Evolutionary conservation across 2,888 invertebrate genomes (phyloP), one percentile per base, ranked within the genome.

Genomic region (Rhingia rostrata): DNA sequence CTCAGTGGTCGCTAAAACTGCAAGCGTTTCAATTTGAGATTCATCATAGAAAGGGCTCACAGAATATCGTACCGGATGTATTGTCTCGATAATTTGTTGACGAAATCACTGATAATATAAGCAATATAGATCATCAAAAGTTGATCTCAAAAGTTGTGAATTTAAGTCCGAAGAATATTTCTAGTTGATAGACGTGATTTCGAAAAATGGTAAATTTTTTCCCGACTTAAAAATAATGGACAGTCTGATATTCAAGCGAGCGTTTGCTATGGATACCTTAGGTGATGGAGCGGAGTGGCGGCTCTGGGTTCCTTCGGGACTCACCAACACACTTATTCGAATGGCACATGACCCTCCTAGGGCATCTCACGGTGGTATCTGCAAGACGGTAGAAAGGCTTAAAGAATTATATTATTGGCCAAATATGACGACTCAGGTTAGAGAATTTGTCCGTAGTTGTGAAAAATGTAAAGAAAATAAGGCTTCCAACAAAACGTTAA

Each of bases 351-450:
- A 47, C 6, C 72, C 64, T 30, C 70, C 74, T n/a, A n/a, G n/a
- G n/a, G n/a, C n/a, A 6, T 35, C 64, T 6, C 79, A 79, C 39
- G 49, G 70, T 1, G 75, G 83, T 4, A 22, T 81, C 4, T 9
- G n/a, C 4, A 80, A 85, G 49, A 79, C 74, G 2, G 9, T 58
- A 6, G 22, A 77, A 6, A 35, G 63, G 4, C 4, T 72, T 7
- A 12, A 9, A 39, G 10, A 47, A 49, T 10, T 33, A 5, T 86
- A 60, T 47, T 86, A 80, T 35, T 86, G 87, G 85, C 85, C 86
- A n/a, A 41, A 53, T 5, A 54, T 86, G 53, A 30, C 35, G 6
- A n/a, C n/a, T n/a, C n/a, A n/a, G n/a, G 72, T 85, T 2, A 32
- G n/a, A 10, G 9, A 9, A 2, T 58, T 49, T 14, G 39, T 83